phyloP scores from a whole-genome alignment of 2,888 invertebrate genomes.

The Sepiola atlantica region DNA sequence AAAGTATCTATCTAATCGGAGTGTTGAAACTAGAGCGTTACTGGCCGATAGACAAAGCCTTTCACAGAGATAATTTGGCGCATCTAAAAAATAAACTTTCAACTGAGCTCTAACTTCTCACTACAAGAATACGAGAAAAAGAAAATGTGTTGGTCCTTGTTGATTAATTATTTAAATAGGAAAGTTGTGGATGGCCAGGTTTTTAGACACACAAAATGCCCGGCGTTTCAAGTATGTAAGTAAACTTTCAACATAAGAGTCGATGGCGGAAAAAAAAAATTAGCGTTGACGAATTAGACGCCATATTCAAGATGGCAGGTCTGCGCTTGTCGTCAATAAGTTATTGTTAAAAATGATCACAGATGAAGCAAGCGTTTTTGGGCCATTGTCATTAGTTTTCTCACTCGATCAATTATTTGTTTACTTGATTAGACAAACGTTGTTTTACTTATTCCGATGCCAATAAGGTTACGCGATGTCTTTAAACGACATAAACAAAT shows the following conservation, averaged over 20 bases:
- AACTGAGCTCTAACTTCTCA: not conserved
- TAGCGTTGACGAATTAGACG: not conserved
- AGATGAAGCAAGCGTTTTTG: not conserved
- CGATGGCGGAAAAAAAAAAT: not conserved
- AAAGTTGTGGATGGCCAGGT: not conserved
- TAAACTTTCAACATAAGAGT: not conserved
- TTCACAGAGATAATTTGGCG: no score
- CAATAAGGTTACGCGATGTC: not conserved
- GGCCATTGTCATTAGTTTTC: not conserved
- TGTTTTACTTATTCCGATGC: not conserved
- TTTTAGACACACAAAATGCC: not conserved
- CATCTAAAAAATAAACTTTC: not conserved
- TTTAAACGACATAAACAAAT: not conserved
- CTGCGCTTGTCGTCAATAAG: not conserved
- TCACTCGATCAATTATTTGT: not conserved
- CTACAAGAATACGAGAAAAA: not conserved
- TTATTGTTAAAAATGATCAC: not conserved
- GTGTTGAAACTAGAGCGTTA: no score
- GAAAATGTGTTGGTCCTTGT: not conserved
- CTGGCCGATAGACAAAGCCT: no score
- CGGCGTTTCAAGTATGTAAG: not conserved
- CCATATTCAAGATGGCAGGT: slow-evolving; percentile 8
- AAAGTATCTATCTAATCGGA: no score
- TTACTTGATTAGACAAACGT: not conserved
- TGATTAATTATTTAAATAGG: not conserved